These are phyloP conservation scores for Emmelina monodactyla DNA, from an alignment of 2,888 invertebrate species.

Conservation along the genomic window DNA sequence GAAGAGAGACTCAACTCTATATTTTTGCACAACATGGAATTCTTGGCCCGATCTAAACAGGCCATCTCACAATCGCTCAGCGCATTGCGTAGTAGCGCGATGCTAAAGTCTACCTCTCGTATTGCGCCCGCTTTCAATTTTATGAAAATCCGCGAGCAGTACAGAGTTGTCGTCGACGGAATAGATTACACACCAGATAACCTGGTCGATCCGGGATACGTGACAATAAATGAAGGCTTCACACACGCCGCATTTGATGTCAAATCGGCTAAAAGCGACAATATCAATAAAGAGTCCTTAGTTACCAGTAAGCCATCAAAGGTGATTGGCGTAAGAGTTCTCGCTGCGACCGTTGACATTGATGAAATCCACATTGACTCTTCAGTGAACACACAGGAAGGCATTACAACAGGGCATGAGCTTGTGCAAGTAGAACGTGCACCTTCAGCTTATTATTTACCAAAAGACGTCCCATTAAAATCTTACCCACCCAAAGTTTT, in stretches of 20 bases:
- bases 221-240: conserved; percentile 35
- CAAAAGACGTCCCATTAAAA: conserved; percentile 31
- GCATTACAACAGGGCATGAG: conserved; percentile 25
- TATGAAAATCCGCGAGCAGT: conserved; percentile 34
- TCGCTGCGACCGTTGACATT: conserved; percentile 55
- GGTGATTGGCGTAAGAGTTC: conserved; percentile 37
- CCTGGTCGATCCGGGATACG: conserved; percentile 28
- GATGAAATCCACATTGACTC: conserved; percentile 61
- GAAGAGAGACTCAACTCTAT: too few species aligned
- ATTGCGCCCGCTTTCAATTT: too few species aligned
- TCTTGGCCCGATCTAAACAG: too few species aligned
- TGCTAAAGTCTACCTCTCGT: too few species aligned
- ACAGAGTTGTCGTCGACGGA: conserved; percentile 27
- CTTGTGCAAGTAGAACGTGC: conserved; percentile 33
- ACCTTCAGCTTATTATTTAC: conserved; percentile 49
- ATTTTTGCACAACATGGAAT: too few species aligned
- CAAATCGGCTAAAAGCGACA: conserved; percentile 25
- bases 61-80: too few species aligned
- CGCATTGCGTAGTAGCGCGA: too few species aligned
- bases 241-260: conserved; percentile 43
- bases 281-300: conserved; percentile 26
- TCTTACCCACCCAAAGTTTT: conserved; percentile 66
- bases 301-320: conserved; percentile 24
- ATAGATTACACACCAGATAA: conserved; percentile 42
- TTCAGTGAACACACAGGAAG: conserved; percentile 48